phyloP scores from a whole-genome alignment of 2,797 vertebrate species.

The Labeo calbasu region DNA sequence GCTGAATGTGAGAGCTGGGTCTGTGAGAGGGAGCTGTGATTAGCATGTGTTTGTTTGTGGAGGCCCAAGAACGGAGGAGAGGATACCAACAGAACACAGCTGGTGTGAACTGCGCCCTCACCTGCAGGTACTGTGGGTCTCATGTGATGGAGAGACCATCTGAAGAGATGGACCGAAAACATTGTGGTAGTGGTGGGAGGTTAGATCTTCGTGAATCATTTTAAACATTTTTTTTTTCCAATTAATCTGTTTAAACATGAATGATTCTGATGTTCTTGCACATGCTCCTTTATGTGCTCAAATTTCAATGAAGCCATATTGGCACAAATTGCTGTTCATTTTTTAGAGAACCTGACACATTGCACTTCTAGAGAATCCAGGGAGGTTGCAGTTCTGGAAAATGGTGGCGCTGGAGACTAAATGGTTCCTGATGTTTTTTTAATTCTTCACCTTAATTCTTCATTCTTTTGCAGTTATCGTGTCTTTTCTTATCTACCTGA shows the following conservation, averaged over 20 bases:
- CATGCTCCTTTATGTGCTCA: background rate
- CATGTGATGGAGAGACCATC: background rate
- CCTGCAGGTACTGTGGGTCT: constrained; percentile 43
- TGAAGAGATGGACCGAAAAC: background rate
- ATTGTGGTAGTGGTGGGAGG: background rate
- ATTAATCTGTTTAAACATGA: background rate
- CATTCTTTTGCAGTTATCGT: too few species aligned
- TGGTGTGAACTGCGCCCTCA: constrained; percentile 71
- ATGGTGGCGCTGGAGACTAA: too few species aligned
- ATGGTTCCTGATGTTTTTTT: too few species aligned
- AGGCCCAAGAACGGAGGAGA: constrained; percentile 70
- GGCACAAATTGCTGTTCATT: background rate
- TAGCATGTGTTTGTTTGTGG: constrained; percentile 84
- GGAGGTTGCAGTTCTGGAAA: too few species aligned
- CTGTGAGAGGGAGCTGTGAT: constrained; percentile 77
- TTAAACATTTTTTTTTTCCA: background rate
- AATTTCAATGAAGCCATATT: background rate
- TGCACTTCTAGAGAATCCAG: too few species aligned
- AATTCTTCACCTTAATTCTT: too few species aligned
- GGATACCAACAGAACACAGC: constrained; percentile 79
- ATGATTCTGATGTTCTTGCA: background rate
- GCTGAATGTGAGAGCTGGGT: constrained; percentile 80
- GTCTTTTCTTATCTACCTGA: too few species aligned
- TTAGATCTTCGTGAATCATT: background rate
- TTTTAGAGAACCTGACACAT: too few species aligned